Percentiles rank a stretch among this genome's conserved stretches.
Conservation (phyloP, 2,888 invertebrate genomes). For the Andrena trimmerana region DNA sequence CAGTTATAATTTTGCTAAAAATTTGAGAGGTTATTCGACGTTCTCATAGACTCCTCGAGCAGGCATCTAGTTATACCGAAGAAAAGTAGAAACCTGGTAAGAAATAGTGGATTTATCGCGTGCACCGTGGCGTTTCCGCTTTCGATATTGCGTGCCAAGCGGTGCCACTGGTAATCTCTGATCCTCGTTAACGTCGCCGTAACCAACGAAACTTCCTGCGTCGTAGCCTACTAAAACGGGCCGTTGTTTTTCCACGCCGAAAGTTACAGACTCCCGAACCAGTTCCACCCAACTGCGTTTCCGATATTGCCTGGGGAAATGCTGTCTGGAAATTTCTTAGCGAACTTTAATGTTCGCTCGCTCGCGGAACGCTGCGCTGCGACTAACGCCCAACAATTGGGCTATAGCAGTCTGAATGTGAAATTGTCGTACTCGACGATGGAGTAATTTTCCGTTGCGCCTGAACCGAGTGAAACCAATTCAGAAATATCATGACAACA, state of each 20-base stretch:
- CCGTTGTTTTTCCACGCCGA: conserved; percentile 35
- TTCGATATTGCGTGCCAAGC: conserved; percentile 49
- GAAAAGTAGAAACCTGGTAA: background rate
- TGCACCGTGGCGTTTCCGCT: conserved; percentile 8
- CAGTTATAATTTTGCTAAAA: background rate
- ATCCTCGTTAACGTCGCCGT: conserved; percentile 58
- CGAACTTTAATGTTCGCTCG: conserved; percentile 26
- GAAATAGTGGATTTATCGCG: conserved; percentile 16
- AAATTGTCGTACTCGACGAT: background rate
- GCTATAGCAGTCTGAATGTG: background rate
- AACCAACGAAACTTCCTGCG: conserved; percentile 58
- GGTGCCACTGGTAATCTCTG: conserved; percentile 49
- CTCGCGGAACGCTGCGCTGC: background rate
- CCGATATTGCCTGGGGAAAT: conserved; percentile 33
- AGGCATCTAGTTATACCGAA: background rate
- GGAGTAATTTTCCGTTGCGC: background rate
- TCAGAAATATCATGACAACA: background rate
- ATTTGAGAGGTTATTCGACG: background rate
- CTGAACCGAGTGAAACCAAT: conserved; percentile 7
- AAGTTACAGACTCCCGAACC: conserved; percentile 39
- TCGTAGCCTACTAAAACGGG: conserved; percentile 35
- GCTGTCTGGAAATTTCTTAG: conserved; percentile 18
- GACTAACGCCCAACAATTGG: conserved; percentile 31
- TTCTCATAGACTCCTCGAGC: background rate
- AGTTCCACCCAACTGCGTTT: conserved; percentile 34